Evolutionary conservation across 1,140 invertebrate genomes (phyloP).

Genomic region (Drosophila pseudoobscura): DNA sequence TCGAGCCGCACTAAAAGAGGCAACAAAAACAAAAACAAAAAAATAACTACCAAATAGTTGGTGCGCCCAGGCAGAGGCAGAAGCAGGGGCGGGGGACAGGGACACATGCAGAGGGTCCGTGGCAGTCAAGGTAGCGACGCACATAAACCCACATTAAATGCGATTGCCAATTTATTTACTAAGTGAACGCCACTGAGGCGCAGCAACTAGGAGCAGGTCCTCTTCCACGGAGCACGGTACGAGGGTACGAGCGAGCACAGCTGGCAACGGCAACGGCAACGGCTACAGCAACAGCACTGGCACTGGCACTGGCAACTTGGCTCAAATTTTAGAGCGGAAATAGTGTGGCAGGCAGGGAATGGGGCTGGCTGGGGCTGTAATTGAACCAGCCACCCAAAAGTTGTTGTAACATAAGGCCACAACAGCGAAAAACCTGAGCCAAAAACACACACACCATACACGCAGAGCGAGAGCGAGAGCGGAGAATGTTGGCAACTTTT

Average conservation of each 20-base stretch:
- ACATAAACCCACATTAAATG: conserved; percentile 82
- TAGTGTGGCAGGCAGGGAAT: conserved; percentile 55
- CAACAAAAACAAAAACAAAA: conserved; percentile 18
- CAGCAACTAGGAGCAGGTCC: conserved; percentile 19
- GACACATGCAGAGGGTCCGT: conserved; percentile 4
- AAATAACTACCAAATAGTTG: conserved; percentile 32
- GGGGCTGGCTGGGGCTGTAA: conserved; percentile 46
- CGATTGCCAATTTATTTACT: conserved; percentile 82
- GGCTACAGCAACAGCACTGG: no score
- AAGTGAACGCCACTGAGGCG: conserved; percentile 67
- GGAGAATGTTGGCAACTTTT: conserved; percentile 72
- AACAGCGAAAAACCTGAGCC: conserved; percentile 60
- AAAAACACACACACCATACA: conserved; percentile 46
- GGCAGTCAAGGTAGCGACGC: conserved; percentile 63
- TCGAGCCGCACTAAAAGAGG: conserved; percentile 1
- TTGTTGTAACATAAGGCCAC: conserved; percentile 54
- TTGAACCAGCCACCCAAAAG: conserved; percentile 70
- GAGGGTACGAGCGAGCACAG: conserved; percentile 42
- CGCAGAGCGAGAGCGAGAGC: neutral
- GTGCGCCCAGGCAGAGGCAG: neutral
- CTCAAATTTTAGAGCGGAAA: conserved; percentile 80
- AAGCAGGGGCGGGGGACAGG: conserved; percentile 1
- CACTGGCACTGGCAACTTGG: conserved; percentile 45
- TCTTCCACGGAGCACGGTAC: neutral
- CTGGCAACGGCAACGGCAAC: conserved; percentile 42